Evolutionary conservation across 1,140 invertebrate species (phyloP).

Genomic region (Phortica variegata): DNA sequence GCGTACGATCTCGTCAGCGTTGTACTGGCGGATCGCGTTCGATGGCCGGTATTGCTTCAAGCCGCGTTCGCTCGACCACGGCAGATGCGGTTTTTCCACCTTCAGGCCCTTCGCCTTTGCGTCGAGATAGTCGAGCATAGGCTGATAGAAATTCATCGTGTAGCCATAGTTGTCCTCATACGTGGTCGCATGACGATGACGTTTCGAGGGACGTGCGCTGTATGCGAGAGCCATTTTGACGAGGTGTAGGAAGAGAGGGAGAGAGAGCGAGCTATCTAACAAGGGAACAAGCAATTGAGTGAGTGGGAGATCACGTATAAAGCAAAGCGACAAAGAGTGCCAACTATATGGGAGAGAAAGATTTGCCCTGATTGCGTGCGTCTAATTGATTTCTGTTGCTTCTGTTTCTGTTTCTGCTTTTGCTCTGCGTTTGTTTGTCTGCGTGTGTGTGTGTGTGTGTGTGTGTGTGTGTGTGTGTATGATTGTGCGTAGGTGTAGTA

Average conservation of each 20-base stretch:
- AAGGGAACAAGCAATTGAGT: not conserved
- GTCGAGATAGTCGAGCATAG: slow-evolving; percentile 80
- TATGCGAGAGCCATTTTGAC: slow-evolving; percentile 37
- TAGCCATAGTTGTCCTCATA: slow-evolving; percentile 80
- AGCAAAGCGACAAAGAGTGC: not conserved
- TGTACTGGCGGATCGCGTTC: slow-evolving; percentile 63
- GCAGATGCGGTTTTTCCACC: slow-evolving; percentile 65
- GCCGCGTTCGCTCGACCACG: slow-evolving; percentile 72
- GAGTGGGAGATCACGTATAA: not conserved
- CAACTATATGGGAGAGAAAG: no score
- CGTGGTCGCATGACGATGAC: slow-evolving; percentile 55
- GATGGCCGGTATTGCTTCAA: slow-evolving; percentile 62
- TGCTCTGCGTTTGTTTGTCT: no score
- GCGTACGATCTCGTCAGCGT: slow-evolving; percentile 64
- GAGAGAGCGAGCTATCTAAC: not conserved
- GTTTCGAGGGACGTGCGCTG: slow-evolving; percentile 48
- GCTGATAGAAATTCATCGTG: slow-evolving; percentile 78
- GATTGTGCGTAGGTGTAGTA: slow-evolving; percentile 3
- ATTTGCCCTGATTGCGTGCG: no score
- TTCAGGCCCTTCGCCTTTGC: slow-evolving; percentile 58
- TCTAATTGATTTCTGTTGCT: no score
- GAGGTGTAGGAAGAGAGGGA: not conserved
- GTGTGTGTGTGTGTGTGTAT: not conserved
- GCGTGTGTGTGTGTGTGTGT: no score
- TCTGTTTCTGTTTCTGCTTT: no score